These are phyloP conservation scores for Argyresthia goedartella DNA, from an alignment of 2,888 invertebrate species.

Conservation along the genomic window DNA sequence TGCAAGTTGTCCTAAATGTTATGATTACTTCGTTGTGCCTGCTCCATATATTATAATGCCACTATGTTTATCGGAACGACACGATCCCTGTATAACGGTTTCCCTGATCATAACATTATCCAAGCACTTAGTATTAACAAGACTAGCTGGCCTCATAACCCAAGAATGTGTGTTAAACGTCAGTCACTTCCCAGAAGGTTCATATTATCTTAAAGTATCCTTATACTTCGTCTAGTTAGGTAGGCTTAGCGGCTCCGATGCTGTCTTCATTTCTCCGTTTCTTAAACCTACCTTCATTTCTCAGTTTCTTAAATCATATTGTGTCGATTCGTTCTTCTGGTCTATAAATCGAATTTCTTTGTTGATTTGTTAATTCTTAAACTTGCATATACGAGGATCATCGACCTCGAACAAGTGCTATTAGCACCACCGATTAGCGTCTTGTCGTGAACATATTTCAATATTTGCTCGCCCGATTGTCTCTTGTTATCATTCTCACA, in stretches of 20 bases:
- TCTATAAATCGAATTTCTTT: background rate
- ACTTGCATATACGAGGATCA: slow-evolving; percentile 8
- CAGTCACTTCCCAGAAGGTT: slow-evolving; percentile 35
- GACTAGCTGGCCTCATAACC: slow-evolving; percentile 27
- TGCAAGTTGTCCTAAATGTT: slow-evolving; percentile 20
- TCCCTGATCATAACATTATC: slow-evolving; percentile 39
- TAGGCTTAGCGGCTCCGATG: too few species aligned
- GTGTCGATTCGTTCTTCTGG: too few species aligned
- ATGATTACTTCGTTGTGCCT: slow-evolving; percentile 18
- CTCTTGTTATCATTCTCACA: slow-evolving; percentile 20
- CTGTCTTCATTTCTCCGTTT: too few species aligned
- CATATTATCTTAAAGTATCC: background rate
- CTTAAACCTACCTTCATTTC: too few species aligned
- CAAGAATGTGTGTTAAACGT: slow-evolving; percentile 44
- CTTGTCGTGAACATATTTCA: slow-evolving; percentile 19
- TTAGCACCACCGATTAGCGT: slow-evolving; percentile 19
- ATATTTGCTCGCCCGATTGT: slow-evolving; percentile 22
- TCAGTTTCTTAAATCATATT: too few species aligned
- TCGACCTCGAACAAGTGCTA: slow-evolving; percentile 11
- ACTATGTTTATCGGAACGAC: slow-evolving; percentile 23
- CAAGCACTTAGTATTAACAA: slow-evolving; percentile 24
- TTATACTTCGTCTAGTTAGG: too few species aligned
- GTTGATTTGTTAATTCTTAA: background rate
- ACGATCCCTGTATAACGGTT: slow-evolving; percentile 27
- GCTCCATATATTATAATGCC: slow-evolving; percentile 27